These are phyloP conservation scores for Ericerus pela DNA, from an alignment of 1,140 invertebrate species.

Conservation along the genomic window DNA sequence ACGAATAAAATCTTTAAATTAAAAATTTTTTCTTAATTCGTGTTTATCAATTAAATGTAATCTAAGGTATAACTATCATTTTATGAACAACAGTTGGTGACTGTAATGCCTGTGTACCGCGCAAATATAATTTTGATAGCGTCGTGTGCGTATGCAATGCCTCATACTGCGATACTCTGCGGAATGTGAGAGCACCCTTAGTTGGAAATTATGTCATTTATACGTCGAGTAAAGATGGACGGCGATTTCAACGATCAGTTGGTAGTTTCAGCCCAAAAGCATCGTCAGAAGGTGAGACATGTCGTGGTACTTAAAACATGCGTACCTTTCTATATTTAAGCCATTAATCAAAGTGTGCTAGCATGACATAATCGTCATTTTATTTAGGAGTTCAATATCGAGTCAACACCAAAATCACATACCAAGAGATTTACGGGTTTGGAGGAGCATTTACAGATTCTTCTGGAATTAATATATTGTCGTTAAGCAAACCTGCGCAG, in stretches of 20 bases:
- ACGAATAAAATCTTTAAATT: too few relatives aligned
- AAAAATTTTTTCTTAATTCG: too few relatives aligned
- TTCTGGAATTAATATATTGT: constrained; percentile 56
- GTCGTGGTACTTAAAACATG: too few relatives aligned
- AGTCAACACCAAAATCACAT: constrained; percentile 29
- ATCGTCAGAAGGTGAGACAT: background rate
- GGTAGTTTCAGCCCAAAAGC: constrained; percentile 23
- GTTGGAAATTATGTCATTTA: constrained; percentile 39
- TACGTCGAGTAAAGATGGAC: constrained; percentile 39
- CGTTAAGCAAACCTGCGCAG: constrained; percentile 38
- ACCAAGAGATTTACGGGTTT: constrained; percentile 56
- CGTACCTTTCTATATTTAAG: too few relatives aligned
- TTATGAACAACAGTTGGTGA: background rate
- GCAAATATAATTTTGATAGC: constrained; percentile 33
- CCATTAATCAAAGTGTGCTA: too few relatives aligned
- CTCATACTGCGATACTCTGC: constrained; percentile 64
- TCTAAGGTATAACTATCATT: too few relatives aligned
- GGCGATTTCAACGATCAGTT: constrained; percentile 31
- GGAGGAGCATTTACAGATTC: constrained; percentile 80
- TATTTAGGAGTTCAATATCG: background rate
- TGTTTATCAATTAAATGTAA: too few relatives aligned
- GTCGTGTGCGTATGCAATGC: constrained; percentile 75
- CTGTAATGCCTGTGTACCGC: constrained; percentile 28
- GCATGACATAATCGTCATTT: background rate
- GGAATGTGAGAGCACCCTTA: constrained; percentile 25